Evolutionary conservation across 2,113 vertebrate species (phyloP).

Genomic region (Erythrolamprus reginae): DNA sequence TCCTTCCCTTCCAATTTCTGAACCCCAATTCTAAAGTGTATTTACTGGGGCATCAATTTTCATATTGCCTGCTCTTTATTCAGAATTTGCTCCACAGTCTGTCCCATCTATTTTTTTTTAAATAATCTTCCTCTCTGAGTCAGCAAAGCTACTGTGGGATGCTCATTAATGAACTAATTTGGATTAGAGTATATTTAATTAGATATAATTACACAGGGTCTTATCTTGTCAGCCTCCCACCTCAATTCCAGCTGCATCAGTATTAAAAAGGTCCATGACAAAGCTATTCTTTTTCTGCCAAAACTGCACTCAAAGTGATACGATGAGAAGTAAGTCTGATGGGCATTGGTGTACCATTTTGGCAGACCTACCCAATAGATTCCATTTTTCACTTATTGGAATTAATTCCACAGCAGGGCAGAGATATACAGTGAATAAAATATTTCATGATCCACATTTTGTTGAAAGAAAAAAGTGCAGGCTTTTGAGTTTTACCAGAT

Average conservation of each 20-base stretch:
- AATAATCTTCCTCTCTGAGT: conserved; percentile 48
- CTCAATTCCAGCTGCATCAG: conserved; percentile 22
- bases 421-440: neutral
- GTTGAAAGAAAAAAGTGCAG: neutral
- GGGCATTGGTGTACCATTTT: neutral
- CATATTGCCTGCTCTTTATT: neutral
- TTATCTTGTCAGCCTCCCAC: conserved; percentile 44
- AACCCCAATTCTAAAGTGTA: neutral
- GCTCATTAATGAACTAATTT: conserved; percentile 60
- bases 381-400: neutral
- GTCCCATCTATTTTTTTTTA: conserved; percentile 32
- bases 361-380: neutral
- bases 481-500: neutral
- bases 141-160: conserved; percentile 42
- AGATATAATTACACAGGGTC: conserved; percentile 51
- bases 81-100: conserved; percentile 8
- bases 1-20: neutral
- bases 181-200: conserved; percentile 58
- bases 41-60: neutral
- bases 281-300: neutral
- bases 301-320: neutral
- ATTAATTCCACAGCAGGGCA: neutral
- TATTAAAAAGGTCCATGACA: conserved; percentile 22
- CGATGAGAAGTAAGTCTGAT: neutral
- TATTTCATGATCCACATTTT: neutral